Percentiles rank a stretch among this genome's conserved stretches.
Conservation (phyloP, 2,797 vertebrate species). For the Cheirogaleus major region DNA sequence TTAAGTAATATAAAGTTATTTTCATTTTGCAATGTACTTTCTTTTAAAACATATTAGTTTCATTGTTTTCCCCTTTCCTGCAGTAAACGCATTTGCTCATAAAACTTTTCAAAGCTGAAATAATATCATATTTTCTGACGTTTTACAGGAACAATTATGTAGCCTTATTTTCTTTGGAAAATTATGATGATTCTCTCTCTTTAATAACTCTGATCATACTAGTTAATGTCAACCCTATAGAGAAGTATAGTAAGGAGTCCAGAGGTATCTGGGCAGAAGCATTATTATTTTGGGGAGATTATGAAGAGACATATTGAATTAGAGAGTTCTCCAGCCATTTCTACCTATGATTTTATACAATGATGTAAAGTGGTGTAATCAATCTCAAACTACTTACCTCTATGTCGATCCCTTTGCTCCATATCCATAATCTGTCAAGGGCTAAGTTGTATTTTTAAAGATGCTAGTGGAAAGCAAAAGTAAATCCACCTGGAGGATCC, state of each 20-base stretch:
- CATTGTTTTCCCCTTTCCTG: background rate
- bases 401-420: background rate
- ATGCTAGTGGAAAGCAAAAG: background rate
- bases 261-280: background rate
- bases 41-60: background rate
- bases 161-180: constrained; percentile 34
- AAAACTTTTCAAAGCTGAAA: background rate
- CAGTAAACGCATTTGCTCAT: background rate
- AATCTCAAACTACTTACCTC: background rate
- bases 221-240: background rate
- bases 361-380: background rate
- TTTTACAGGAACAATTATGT: background rate
- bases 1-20: background rate
- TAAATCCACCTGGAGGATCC: background rate
- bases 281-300: background rate
- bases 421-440: background rate
- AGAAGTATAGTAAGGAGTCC: background rate
- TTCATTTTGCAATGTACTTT: background rate
- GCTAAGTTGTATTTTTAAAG: background rate
- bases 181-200: background rate
- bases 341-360: background rate
- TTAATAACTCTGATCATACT: background rate
- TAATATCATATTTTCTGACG: background rate
- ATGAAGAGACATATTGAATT: background rate
- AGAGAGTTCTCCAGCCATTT: background rate